These are phyloP conservation scores for Caenorhabditis sp. DNA, from an alignment of 2,888 invertebrate species.

Conservation along the genomic window DNA sequence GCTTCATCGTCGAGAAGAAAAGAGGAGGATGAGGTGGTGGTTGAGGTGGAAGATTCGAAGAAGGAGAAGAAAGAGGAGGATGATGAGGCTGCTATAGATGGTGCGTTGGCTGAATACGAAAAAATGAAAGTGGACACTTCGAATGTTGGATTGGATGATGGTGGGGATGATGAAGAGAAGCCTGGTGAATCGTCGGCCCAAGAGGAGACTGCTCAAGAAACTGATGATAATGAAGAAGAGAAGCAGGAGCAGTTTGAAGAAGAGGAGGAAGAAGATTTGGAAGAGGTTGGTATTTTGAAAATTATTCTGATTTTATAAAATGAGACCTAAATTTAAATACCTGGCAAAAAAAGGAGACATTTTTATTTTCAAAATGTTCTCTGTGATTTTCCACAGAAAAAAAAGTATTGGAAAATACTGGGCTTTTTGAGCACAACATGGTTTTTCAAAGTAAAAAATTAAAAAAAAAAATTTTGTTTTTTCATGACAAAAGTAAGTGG, in stretches of 20 bases:
- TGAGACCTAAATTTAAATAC: too few relatives aligned
- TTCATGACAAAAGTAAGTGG: too few relatives aligned
- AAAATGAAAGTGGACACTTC: neutral
- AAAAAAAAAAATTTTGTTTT: too few relatives aligned
- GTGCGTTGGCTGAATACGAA: conserved; percentile 6
- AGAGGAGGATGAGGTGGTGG: too few relatives aligned
- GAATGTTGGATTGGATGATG: neutral
- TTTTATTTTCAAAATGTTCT: too few relatives aligned
- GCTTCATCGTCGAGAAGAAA: conserved; percentile 6
- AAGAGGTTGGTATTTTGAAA: conserved; percentile 1
- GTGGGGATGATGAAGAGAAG: neutral
- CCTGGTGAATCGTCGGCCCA: neutral
- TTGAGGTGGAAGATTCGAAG: neutral
- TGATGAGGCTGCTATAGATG: conserved; percentile 24
- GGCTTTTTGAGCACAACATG: too few relatives aligned
- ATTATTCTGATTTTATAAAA: too few relatives aligned
- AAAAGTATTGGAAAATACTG: too few relatives aligned
- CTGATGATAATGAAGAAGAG: conserved; percentile 5
- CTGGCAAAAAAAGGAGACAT: too few relatives aligned
- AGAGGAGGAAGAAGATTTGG: neutral
- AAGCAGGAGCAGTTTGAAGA: neutral
- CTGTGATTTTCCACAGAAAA: too few relatives aligned
- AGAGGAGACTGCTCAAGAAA: neutral
- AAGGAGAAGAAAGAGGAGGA: conserved; percentile 15
- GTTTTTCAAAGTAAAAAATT: too few relatives aligned